Evolutionary conservation across 2,888 invertebrate species (phyloP), one percentile per base, ranked within the genome.

Genomic region (Spicauda simplicius): DNA sequence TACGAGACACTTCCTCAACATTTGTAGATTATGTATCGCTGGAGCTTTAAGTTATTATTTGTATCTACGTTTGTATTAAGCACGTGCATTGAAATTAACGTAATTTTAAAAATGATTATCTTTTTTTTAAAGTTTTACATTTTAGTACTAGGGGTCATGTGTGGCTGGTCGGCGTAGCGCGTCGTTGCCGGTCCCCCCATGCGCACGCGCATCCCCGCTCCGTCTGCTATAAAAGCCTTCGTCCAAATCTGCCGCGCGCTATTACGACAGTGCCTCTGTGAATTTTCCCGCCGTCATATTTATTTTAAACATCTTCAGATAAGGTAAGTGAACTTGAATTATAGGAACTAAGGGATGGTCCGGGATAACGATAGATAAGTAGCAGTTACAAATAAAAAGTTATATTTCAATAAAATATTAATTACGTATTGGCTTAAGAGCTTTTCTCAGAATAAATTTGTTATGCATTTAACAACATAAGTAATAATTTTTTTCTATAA

Each of bases 201-300:
- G 79, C 80, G 77, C 81, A 60, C 80, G 79, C 86, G 80, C 90
- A 88, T 91, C 92, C 92, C 92, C 92, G 89, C 92, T 88, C 85
- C 90, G 67, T 67, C 80, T 76, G 80, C 86, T 93, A 93, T 93
- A 93, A 85, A 93, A 93, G 87, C 82, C 86, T 76, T 82, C 82
- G 86, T 77, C 84, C 80, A 86, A 90, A 87, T 90, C 86, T 81
- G 91, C 90, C 86, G 87, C 91, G 91, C 90, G 91, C 90, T 92
- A 93, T 92, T 91, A 92, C 92, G 86, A 90, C 89, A 90, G 92
- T 92, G 91, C 74, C 86, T 87, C 87, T 91, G 92, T 92, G 90
- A 87, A 91, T 91, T 90, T 91, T 88, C 88, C 88, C 86, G 86
- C 86, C 87, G 88, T 75, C 80, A 82, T 85, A 86, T 87, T 87